Evolutionary conservation across 1,140 invertebrate species (phyloP), one percentile per base, ranked within the genome.

Genomic region (Yoshiicerus persimilis): DNA sequence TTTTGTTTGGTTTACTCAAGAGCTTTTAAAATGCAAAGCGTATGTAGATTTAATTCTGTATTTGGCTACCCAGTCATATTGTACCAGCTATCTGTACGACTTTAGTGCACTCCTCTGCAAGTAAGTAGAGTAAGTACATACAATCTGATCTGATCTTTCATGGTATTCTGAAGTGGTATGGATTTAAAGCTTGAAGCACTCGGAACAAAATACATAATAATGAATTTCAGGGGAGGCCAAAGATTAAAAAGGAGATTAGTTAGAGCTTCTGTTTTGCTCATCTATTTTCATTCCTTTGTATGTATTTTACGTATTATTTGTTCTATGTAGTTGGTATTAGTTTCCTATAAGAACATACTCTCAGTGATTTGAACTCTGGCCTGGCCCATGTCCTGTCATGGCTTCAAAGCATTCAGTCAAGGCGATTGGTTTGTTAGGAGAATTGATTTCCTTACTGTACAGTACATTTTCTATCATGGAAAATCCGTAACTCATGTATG

Each of bases 1-100:
- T 87, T 87, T 80, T 80, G 86, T 87, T 87, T 83, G 41, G 86
- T 87, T 87, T 83, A 75, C 34, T 80, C 27, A 34, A 36, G n/a
- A 80, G 75, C 32, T 80, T 80, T 80, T 80, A 80, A 80, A 80
- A 80, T 80, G 75, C 38, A 80, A 80, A 80, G 10, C 30, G 75
- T 80, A 80, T 80, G 75, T 34, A 80, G 34, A 80, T 80, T 80
- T 80, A 80, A 80, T 80, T 80, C 75, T 70, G 66, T 16, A 4
- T 80, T 8, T 36, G 2, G 34, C 16, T 80, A 20, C 13, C 9
- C 30, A 34, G 32, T 20, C 3, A 11, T 77, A 20, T n/a, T 20
- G 64, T 32, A 16, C 27, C 9, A 30, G 23, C 23, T 10, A 47
- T 32, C 3, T 23, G 2, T 16, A 70, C 3, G 27, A 32, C 66